Base-by-base conservation (phyloP, 1,140 invertebrate species). In the Drosophila lacteicornis region DNA sequence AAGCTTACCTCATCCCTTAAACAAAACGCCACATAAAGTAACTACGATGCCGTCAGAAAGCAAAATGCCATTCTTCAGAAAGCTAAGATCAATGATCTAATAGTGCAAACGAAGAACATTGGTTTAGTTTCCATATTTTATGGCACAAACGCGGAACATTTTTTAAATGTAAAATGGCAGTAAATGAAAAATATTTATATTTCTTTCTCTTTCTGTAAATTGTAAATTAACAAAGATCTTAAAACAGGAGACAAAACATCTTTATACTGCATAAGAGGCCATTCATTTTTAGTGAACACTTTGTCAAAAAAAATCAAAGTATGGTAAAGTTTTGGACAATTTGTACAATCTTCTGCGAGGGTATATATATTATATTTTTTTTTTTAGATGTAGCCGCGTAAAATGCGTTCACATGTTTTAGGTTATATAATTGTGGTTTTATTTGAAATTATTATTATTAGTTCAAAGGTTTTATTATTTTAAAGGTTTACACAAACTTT, bases 401-500 rank as follows among this genome's bases (percentile, higher is more conserved):
- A 12, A 50, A 36, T 51, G 12, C 36, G 13, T 11, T 30, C 9
- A 15, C 15, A 50, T 15, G 12, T 38, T 38, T 22, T 9, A 55
- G 33, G 12, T 38, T 38, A 55, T 12, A 15, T 36, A 22, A 22
- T 22, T 55, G 4, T n/a, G 1, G 6, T 36, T 36, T 53, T 51
- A 1, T 30, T 30, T 17, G 2, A 17, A 6, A 30, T 61, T 25
- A 25, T 45, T 38, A 43, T 27, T 22, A 66, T 69, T 50, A 45
- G 47, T 67, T 69, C n/a, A 42, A 19, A 45, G 36, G 38, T 45
- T 53, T 25, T 22, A 67, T 46, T 55, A 67, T 45, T 38, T 27
- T 62, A 38, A 66, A 25, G 66, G 49, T 67, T 70, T 67, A 68
- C 63, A 66, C 63, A 68, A 22, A 55, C 49, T 67, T 36, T 53